A percentile compares a stretch with the other conserved stretches of the same genome.
These are phyloP conservation scores for Fundulus diaphanus DNA, from an alignment of 2,797 vertebrate genomes.

Conservation along the genomic window DNA sequence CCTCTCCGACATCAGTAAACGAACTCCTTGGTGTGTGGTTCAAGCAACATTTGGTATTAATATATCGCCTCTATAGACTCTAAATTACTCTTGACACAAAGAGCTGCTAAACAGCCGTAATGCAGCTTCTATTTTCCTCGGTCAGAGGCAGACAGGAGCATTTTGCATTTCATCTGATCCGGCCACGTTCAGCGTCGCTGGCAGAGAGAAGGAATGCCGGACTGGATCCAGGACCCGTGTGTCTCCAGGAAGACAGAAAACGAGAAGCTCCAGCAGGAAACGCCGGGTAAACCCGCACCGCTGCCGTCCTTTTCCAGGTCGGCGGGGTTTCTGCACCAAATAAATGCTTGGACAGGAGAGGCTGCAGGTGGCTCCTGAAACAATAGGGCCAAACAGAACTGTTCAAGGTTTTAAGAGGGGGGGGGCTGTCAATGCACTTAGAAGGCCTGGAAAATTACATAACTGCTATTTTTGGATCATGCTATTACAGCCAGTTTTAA, in stretches of 20 bases:
- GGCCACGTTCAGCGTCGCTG: not conserved
- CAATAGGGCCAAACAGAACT: slow-evolving; percentile 48
- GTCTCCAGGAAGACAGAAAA: not conserved
- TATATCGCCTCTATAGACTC: not conserved
- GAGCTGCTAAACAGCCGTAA: not conserved
- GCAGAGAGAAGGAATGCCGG: too few species aligned
- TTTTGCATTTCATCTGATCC: not conserved
- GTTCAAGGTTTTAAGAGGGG: slow-evolving; percentile 31
- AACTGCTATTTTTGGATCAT: not conserved
- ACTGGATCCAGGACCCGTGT: not conserved
- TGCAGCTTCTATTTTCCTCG: not conserved
- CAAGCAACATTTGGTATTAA: not conserved
- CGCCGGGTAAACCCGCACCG: not conserved
- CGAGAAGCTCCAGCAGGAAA: not conserved
- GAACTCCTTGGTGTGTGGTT: too few species aligned
- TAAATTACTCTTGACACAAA: not conserved
- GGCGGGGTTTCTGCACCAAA: slow-evolving; percentile 28
- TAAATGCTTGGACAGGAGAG: slow-evolving; percentile 59
- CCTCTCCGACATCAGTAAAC: too few species aligned
- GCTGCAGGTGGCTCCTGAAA: slow-evolving; percentile 53
- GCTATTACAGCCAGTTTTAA: not conserved
- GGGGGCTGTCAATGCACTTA: not conserved
- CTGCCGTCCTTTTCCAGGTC: not conserved
- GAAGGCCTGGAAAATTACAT: not conserved
- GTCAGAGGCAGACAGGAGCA: too few species aligned